Evolutionary conservation across 30 jellyfish, hydroid and myxozoan genomes (phyloP).

Genomic region (Phacellophora camtschatica): DNA sequence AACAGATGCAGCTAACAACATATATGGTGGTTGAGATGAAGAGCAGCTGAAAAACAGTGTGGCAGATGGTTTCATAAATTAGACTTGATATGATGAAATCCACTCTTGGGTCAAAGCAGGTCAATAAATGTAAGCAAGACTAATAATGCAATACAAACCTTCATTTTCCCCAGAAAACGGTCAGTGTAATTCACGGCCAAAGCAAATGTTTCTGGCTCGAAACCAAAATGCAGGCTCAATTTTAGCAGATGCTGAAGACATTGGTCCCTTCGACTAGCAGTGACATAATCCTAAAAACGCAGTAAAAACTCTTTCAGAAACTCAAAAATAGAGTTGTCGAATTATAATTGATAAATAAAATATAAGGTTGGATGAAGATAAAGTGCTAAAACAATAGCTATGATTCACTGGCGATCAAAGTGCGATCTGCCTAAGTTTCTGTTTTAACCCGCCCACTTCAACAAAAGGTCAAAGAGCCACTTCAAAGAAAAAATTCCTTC

Average conservation of each 20-base stretch:
- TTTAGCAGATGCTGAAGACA: slow-evolving; percentile 69
- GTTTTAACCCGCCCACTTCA: slow-evolving; percentile 21
- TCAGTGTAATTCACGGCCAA: slow-evolving; percentile 68
- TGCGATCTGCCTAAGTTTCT: too few relatives aligned
- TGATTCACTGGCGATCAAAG: too few relatives aligned
- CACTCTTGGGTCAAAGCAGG: too few relatives aligned
- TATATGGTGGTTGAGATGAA: too few relatives aligned
- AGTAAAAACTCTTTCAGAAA: too few relatives aligned
- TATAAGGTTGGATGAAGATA: neutral
- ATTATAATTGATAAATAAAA: neutral
- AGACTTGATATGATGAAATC: too few relatives aligned
- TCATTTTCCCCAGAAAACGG: slow-evolving; percentile 67
- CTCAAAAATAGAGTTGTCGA: too few relatives aligned
- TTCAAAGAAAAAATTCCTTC: neutral
- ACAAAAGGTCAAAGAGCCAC: slow-evolving; percentile 20
- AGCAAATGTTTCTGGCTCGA: slow-evolving; percentile 81
- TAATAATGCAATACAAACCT: too few relatives aligned
- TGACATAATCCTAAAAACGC: slow-evolving; percentile 41
- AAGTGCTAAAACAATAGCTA: too few relatives aligned
- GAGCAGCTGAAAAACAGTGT: neutral
- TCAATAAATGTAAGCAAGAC: neutral
- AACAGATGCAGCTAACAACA: too few relatives aligned
- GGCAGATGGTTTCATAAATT: neutral
- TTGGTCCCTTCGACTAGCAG: slow-evolving; percentile 70
- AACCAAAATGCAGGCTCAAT: slow-evolving; percentile 75